Evolutionary conservation across 2,888 invertebrate species (phyloP).

Genomic region (Pristionchus maxplancki): DNA sequence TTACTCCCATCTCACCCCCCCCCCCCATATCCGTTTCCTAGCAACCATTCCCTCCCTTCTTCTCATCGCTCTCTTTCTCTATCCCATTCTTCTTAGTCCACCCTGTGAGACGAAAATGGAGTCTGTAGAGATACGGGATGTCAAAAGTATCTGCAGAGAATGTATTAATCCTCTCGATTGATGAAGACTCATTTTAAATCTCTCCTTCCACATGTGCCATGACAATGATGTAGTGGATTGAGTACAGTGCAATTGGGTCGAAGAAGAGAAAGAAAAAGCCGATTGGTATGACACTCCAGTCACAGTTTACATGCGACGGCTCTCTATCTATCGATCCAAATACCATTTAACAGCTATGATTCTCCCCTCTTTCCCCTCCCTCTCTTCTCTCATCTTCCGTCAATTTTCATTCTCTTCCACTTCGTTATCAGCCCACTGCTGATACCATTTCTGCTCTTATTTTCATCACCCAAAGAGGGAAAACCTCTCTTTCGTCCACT

Average conservation of each 20-base stretch:
- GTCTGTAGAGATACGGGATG: not conserved
- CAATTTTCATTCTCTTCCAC: not conserved
- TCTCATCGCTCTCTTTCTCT: not conserved
- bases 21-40: slow-evolving; percentile 22
- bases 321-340: not conserved
- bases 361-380: not conserved
- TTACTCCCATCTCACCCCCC: not conserved
- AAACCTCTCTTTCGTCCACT: not conserved
- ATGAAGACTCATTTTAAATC: not conserved
- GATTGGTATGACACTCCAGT: not conserved
- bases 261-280: not conserved
- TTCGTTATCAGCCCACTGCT: slow-evolving; percentile 8
- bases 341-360: slow-evolving; percentile 21
- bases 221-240: not conserved
- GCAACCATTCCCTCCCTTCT: slow-evolving; percentile 13
- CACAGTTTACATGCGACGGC: not conserved
- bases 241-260: not conserved
- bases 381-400: slow-evolving; percentile 22
- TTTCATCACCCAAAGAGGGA: slow-evolving; percentile 28
- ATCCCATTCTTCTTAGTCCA: not conserved
- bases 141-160: not conserved
- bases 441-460: slow-evolving; percentile 7
- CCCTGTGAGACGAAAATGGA: not conserved
- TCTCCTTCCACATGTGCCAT: not conserved
- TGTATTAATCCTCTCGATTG: not conserved